Base-by-base conservation (phyloP, 2,888 invertebrate species). In the Amphipyra tragopoginis region DNA sequence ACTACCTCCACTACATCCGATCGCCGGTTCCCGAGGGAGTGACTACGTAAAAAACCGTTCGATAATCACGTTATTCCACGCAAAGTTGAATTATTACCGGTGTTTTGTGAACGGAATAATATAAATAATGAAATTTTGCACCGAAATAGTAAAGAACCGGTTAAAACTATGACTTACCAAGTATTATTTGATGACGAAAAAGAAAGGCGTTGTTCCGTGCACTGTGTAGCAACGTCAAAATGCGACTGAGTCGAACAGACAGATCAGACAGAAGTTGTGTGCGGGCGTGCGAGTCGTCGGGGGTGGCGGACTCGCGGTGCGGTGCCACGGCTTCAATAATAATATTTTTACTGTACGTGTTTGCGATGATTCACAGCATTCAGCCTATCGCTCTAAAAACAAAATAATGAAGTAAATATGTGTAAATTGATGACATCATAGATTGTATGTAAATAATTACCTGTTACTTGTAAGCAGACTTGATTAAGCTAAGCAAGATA, bases 171-270 rank as follows among this genome's bases (percentile, higher is more conserved):
- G 66, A 90, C 92, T 91, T 84, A 93, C 92, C 88, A 88, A 87
- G 81, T 82, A 67, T 82, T 81, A 72, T 84, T 85, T 86, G 84
- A 84, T 82, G 86, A 81, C 79, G 77, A 72, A 82, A 75, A 79
- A 69, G 73, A 77, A 72, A 68, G 73, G 57, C 48, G 65, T 65
- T 72, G 69, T 63, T 67, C 75, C 89, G 92, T 88, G 85, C 90
- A 90, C 90, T 82, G 73, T 78, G 79, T 71, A 74, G 83, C 86
- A 83, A 82, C 84, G 89, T 86, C 86, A 85, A 86, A 86, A 84
- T 76, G 84, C 89, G 89, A 93, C 93, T 93, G 90, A 77, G 72
- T 59, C 80, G 75, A 71, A 55, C 72, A 60, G 70, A 67, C 62
- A 75, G 75, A 71, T 54, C 72, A 60, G 70, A 67, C 62, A 75